Base-by-base conservation (phyloP, 2,113 vertebrate genomes). In the Prunella fulvescens region DNA sequence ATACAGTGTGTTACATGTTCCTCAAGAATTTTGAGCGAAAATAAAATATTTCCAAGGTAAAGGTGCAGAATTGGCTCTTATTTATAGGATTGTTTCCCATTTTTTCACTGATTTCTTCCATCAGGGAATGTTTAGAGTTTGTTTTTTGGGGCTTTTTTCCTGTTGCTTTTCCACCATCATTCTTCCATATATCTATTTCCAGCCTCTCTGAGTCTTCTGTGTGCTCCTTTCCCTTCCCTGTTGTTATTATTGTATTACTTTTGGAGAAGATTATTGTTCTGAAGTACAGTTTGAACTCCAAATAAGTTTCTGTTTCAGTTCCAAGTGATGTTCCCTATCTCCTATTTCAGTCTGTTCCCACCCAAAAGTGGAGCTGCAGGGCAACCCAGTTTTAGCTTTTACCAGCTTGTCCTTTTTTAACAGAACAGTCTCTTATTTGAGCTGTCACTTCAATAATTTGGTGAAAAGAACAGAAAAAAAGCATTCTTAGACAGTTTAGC, bases 101-200 rank as follows among this genome's bases (percentile, higher is more conserved):
- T 84, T 33, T 50, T 73, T 39, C 10, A 9, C 25, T 15, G 20
- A 26, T 85, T 82, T 37, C 44, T 84, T 86, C 61, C n/a, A 50
- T 50, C 50, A 58, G 23, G 35, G n/a, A 70, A 37, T 13, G 11
- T 65, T 81, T 48, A 14, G 9, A 9, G 19, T 28, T 64, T 71
- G 47, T 0, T 37, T 37, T 37, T 37, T 37, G 1, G 0, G 0
- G 6, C 14, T 79, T 71, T 72, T 51, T 42, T 8, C 15, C 18
- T 28, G 10, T 50, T 79, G 16, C 8, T 80, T 88, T 91, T 23
- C 33, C 24, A n/a, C 42, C 9, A 12, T 60, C 22, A 28, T 67
- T 51, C 56, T 73, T 76, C 51, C 33, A 3, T 6, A 1, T 29
- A 17, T 65, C 8, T 80, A 0, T 83, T 90, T 37, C 51, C 56